Percentiles rank a stretch among this genome's conserved stretches.
Conservation (phyloP, 2,888 invertebrate genomes). For the Luperina testacea region DNA sequence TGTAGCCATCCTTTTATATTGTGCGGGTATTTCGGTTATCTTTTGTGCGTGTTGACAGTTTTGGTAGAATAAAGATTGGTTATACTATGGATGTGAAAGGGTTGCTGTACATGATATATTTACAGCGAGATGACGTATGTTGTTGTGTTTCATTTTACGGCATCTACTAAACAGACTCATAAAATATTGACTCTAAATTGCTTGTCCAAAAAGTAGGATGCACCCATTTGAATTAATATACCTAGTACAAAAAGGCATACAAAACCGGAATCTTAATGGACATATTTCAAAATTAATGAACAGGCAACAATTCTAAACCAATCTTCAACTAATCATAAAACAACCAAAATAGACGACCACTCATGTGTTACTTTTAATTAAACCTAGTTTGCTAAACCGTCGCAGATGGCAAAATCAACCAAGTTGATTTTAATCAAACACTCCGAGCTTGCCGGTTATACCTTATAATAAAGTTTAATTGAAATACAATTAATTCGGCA, state of each 20-base stretch:
- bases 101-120: background rate
- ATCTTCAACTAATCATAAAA: slow-evolving; percentile 42
- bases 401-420: slow-evolving; percentile 54
- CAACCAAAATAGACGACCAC: slow-evolving; percentile 43
- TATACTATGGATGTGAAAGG: background rate
- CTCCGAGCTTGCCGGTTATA: slow-evolving; percentile 35
- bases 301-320: slow-evolving; percentile 38
- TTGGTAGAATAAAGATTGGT: slow-evolving; percentile 6
- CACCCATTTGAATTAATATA: background rate
- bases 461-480: slow-evolving; percentile 69
- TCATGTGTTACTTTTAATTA: slow-evolving; percentile 60
- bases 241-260: background rate
- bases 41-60: slow-evolving; percentile 40
- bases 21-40: slow-evolving; percentile 30
- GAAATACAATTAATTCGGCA: slow-evolving; percentile 65
- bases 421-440: slow-evolving; percentile 65
- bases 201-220: background rate
- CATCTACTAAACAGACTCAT: background rate
- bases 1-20: slow-evolving; percentile 48
- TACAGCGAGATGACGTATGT: background rate
- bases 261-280: background rate
- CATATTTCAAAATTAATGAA: slow-evolving; percentile 33
- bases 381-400: slow-evolving; percentile 58
- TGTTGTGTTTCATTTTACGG: background rate
- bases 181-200: background rate